Conservation (phyloP, 1,140 invertebrate species). For the Nasonia giraulti region DNA sequence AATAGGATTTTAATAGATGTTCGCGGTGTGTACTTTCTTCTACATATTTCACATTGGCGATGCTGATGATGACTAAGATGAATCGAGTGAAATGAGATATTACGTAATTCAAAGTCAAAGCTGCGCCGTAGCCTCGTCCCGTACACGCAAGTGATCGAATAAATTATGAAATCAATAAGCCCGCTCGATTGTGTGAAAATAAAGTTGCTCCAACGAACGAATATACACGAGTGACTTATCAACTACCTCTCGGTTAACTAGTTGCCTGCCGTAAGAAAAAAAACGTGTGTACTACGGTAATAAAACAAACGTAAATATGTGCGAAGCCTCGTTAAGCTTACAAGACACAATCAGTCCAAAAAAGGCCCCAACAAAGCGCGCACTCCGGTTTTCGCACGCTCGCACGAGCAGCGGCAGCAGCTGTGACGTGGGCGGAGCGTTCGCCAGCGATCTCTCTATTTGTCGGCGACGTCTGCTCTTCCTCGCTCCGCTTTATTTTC, state of each 20-base stretch:
- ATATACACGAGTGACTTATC: background rate
- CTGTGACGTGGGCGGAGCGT: background rate
- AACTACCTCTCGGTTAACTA: background rate
- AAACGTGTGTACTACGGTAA: background rate
- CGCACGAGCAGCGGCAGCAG: background rate
- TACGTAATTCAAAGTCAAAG: background rate
- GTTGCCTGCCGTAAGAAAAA: background rate
- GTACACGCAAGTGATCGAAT: background rate
- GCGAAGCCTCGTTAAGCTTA: background rate
- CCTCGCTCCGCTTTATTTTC: background rate
- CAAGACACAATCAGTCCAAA: background rate
- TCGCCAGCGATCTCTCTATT: conserved; percentile 7
- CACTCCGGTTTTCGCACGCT: background rate
- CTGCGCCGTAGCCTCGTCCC: background rate
- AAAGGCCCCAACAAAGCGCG: background rate
- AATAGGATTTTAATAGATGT: conserved; percentile 12
- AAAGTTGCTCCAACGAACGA: background rate
- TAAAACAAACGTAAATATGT: background rate
- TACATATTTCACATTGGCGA: background rate
- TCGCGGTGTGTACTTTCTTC: background rate
- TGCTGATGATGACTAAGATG: conserved; percentile 8
- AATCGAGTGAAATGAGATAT: background rate
- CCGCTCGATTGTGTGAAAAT: background rate
- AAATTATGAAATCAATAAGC: background rate
- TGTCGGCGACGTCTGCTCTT: background rate